A percentile compares a stretch with the other conserved stretches of the same genome.
Conservation (phyloP, 1,140 invertebrate species). For the Tetranychus urticae region DNA sequence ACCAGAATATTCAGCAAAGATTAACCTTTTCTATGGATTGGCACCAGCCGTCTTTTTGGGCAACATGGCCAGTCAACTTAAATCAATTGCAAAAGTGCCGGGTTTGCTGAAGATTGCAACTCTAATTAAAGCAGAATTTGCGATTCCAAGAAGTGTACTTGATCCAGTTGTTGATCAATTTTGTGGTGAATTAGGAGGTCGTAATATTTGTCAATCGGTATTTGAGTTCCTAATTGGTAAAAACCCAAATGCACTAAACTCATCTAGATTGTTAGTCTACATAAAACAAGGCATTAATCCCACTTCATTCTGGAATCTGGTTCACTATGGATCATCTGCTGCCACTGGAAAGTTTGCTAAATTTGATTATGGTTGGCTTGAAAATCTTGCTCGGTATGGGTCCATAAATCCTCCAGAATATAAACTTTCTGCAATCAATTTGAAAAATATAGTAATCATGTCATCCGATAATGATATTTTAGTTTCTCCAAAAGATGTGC, state of each 20-base stretch:
- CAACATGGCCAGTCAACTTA: not conserved
- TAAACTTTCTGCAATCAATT: conserved; percentile 16
- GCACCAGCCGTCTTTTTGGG: not conserved
- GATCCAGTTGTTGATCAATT: not conserved
- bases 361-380: conserved; percentile 15
- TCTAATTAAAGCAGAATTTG: not conserved
- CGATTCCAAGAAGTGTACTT: not conserved
- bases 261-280: conserved; percentile 45
- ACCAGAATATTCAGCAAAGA: conserved; percentile 12
- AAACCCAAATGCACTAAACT: not conserved
- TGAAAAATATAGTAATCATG: too few relatives aligned
- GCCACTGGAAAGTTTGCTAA: too few relatives aligned
- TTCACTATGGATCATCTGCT: too few relatives aligned
- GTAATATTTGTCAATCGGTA: not conserved
- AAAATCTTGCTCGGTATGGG: conserved; percentile 23
- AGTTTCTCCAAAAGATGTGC: too few relatives aligned
- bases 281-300: conserved; percentile 56
- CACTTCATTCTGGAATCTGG: conserved; percentile 35
- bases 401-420: conserved; percentile 26
- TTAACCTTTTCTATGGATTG: not conserved
- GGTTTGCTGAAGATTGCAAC: not conserved
- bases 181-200: not conserved
- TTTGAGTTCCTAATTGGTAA: not conserved
- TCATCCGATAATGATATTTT: too few relatives aligned
- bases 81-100: not conserved